Evolutionary conservation across 2,797 vertebrate species (phyloP).

Genomic region (Sebastes vulpes): DNA sequence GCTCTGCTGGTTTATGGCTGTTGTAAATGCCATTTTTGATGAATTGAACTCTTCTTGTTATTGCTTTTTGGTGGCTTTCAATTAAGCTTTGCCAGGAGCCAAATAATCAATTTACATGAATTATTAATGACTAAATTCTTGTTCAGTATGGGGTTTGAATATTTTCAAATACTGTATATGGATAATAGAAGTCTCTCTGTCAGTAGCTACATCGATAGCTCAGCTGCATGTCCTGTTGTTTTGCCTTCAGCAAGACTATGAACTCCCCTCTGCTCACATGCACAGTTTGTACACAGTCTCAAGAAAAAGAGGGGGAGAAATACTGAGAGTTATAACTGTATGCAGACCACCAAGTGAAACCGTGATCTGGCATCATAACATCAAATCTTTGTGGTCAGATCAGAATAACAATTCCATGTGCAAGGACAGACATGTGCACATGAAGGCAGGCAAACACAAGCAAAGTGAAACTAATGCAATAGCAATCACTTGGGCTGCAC

Average conservation of each 20-base stretch:
- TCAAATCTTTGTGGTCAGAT: not conserved
- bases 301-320: not conserved
- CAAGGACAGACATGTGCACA: not conserved
- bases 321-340: not conserved
- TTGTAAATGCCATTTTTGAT: not conserved
- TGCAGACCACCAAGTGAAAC: not conserved
- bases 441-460: not conserved
- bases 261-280: not conserved
- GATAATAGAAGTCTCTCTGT: not conserved
- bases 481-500: not conserved
- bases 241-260: constrained; percentile 1
- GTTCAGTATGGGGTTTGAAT: not conserved
- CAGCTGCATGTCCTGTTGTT: not conserved
- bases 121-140: not conserved
- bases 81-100: not conserved
- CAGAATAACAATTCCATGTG: not conserved
- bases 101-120: not conserved
- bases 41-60: not conserved
- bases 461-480: not conserved
- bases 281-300: not conserved
- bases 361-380: not conserved
- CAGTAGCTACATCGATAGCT: not conserved
- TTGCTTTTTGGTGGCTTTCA: not conserved
- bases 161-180: not conserved
- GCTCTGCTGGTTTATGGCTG: not conserved